Conservation (phyloP, 2,113 vertebrate genomes). For the Scartelaos histophorus region DNA sequence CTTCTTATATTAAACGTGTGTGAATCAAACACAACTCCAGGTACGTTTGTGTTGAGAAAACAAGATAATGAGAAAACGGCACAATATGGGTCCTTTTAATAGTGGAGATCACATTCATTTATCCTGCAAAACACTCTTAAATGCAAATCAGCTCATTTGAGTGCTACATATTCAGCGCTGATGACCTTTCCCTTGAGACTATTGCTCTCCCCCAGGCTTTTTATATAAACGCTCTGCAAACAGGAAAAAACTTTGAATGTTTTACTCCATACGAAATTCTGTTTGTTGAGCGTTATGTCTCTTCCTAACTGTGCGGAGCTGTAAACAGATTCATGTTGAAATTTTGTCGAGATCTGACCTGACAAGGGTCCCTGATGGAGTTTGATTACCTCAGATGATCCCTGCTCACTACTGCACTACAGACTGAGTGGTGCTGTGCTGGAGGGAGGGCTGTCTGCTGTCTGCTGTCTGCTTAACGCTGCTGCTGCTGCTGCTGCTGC, state of each 20-base stretch:
- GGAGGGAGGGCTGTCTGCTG: constrained; percentile 2
- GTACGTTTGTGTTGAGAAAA: no score
- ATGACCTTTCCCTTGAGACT: constrained; percentile 47
- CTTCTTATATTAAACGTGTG: no score
- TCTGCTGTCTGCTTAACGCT: constrained; percentile 9
- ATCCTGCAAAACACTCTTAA: neutral
- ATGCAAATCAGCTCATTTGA: constrained; percentile 43
- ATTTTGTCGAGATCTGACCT: constrained; percentile 55
- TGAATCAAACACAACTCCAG: no score
- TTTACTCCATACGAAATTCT: constrained; percentile 18
- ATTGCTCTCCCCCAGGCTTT: constrained; percentile 34
- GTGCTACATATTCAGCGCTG: constrained; percentile 38
- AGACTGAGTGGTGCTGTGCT: neutral
- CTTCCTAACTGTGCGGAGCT: constrained; percentile 27
- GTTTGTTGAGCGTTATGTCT: constrained; percentile 29
- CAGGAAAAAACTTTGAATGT: constrained; percentile 27
- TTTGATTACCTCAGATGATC: constrained; percentile 51
- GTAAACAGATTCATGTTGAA: constrained; percentile 43
- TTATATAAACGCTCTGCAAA: constrained; percentile 37
- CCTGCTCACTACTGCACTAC: neutral
- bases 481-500: constrained; percentile 6
- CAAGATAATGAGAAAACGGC: no score
- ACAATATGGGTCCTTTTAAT: no score
- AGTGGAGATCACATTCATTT: neutral
- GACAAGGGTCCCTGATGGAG: constrained; percentile 52